Conservation (phyloP, 2,113 vertebrate genomes). For the Sciurus niger region DNA sequence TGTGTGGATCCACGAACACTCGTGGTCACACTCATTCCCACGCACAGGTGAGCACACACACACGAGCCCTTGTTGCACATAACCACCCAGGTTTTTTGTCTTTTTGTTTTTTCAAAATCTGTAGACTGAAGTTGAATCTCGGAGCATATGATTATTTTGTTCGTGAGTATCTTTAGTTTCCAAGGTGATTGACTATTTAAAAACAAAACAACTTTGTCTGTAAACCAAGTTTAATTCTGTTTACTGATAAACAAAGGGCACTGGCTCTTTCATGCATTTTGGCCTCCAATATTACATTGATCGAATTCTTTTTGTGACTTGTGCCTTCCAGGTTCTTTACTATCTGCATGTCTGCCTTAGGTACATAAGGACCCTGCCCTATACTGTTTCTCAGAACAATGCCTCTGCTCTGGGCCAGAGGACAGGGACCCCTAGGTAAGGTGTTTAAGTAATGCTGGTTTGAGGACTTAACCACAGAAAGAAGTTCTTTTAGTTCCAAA, state of each 20-base stretch:
- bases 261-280: not conserved
- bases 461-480: not conserved
- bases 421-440: not conserved
- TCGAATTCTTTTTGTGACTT: not conserved
- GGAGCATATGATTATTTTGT: conserved; percentile 35
- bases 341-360: conserved; percentile 15
- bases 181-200: not conserved
- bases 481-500: not conserved
- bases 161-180: conserved; percentile 50
- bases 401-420: not conserved
- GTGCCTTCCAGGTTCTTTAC: not conserved
- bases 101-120: not conserved
- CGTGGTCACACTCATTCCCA: not conserved
- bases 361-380: not conserved
- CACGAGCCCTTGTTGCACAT: not conserved
- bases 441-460: not conserved
- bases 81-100: not conserved
- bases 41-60: not conserved
- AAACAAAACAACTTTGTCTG: not conserved
- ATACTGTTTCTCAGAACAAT: not conserved
- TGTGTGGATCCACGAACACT: not conserved
- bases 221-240: conserved; percentile 23
- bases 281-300: not conserved
- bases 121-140: not conserved
- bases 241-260: not conserved